Conservation (phyloP, 2,888 invertebrate genomes). For the Subacronicta megacephala region DNA sequence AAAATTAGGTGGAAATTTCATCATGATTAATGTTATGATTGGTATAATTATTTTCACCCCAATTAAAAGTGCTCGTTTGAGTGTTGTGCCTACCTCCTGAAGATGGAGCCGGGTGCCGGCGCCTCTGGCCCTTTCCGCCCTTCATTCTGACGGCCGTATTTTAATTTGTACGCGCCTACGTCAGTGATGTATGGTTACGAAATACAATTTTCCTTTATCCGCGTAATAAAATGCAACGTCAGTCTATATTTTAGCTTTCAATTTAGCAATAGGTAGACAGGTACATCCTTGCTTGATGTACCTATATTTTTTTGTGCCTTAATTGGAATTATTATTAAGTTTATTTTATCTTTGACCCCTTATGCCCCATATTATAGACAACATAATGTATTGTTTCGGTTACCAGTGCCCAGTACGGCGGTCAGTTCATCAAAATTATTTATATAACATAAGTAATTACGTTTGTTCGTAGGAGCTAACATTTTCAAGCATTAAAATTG, state of each 20-base stretch:
- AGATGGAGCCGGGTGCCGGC: slow-evolving; percentile 13
- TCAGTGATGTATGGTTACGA: slow-evolving; percentile 42
- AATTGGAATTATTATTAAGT: too few relatives aligned
- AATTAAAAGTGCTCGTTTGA: slow-evolving; percentile 40
- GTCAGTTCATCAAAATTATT: too few relatives aligned
- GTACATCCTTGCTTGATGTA: too few relatives aligned
- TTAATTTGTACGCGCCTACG: slow-evolving; percentile 44
- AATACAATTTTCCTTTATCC: slow-evolving; percentile 28
- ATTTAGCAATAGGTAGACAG: slow-evolving; percentile 5
- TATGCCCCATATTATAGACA: too few relatives aligned
- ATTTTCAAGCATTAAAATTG: not conserved
- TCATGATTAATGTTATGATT: slow-evolving; percentile 54
- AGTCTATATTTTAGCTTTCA: slow-evolving; percentile 2
- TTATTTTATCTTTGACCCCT: too few relatives aligned
- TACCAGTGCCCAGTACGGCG: too few relatives aligned
- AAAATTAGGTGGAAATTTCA: slow-evolving; percentile 37
- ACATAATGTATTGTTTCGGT: too few relatives aligned
- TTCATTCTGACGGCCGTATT: slow-evolving; percentile 29
- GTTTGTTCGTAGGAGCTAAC: not conserved
- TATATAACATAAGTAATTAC: too few relatives aligned
- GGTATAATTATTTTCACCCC: slow-evolving; percentile 55
- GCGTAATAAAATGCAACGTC: slow-evolving; percentile 37
- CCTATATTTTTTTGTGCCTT: too few relatives aligned
- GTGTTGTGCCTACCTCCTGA: slow-evolving; percentile 16
- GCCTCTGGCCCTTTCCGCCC: slow-evolving; percentile 21